A percentile compares a stretch with the other conserved stretches of the same genome.
Evolutionary conservation across 2,888 invertebrate species (phyloP).

Genomic region (Athetis lepigone): DNA sequence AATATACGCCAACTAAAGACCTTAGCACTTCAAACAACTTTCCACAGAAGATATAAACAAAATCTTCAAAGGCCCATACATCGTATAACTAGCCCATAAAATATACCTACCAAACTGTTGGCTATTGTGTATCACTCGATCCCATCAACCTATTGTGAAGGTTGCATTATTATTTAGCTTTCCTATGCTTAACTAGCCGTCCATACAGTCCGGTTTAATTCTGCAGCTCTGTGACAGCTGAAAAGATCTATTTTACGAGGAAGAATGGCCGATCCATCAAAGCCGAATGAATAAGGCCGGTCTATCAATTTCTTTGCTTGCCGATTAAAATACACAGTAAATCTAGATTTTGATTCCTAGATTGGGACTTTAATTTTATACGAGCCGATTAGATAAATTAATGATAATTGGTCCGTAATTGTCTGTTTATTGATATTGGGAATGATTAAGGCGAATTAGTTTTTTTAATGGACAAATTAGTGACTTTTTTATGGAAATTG

Average conservation of each 20-base stretch:
- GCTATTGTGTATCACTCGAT: conserved; percentile 79
- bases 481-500: conserved; percentile 19
- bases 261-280: conserved; percentile 74
- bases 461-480: conserved; percentile 48
- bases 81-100: conserved; percentile 60
- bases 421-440: conserved; percentile 42
- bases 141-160: conserved; percentile 74
- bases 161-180: conserved; percentile 77
- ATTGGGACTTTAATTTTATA: conserved; percentile 27
- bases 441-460: conserved; percentile 28
- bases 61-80: conserved; percentile 48
- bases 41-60: conserved; percentile 41
- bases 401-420: conserved; percentile 35
- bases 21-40: conserved; percentile 20
- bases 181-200: conserved; percentile 70
- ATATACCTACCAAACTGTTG: conserved; percentile 61
- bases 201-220: conserved; percentile 75
- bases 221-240: conserved; percentile 74
- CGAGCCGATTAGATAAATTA: conserved; percentile 46
- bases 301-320: conserved; percentile 59
- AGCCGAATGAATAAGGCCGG: conserved; percentile 56
- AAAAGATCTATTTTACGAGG: conserved; percentile 75
- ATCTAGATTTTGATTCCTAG: conserved; percentile 51
- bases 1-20: neutral
- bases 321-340: conserved; percentile 48